A percentile compares a stretch with the other conserved stretches of the same genome.
Evolutionary conservation across 1,140 invertebrate species (phyloP).

Genomic region (Hyles vespertilio): DNA sequence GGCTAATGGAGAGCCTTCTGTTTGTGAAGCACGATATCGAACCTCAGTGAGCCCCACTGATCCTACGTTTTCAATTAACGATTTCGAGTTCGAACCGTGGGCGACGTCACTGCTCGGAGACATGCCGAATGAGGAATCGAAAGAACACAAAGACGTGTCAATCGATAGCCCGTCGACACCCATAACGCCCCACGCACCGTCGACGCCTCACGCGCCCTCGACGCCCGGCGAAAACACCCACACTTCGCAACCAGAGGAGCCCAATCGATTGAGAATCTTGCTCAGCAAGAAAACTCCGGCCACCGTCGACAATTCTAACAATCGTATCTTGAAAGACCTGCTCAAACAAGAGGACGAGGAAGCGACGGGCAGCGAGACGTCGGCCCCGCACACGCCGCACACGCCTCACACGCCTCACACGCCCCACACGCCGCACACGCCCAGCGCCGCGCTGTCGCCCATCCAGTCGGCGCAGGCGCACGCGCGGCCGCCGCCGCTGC

Average conservation of each 20-base stretch:
- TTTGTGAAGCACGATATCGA: constrained; percentile 42
- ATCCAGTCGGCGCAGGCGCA: constrained; percentile 50
- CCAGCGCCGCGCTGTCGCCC: constrained; percentile 73
- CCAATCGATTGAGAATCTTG: constrained; percentile 80
- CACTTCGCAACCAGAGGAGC: constrained; percentile 69
- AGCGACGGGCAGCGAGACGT: constrained; percentile 72
- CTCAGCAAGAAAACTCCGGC: constrained; percentile 77
- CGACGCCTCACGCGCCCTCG: constrained; percentile 37
- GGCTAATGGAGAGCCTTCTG: constrained; percentile 76
- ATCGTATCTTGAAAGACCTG: constrained; percentile 84
- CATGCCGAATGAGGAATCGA: constrained; percentile 46
- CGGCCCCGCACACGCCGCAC: constrained; percentile 58
- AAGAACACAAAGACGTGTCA: constrained; percentile 49
- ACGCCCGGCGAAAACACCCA: constrained; percentile 31
- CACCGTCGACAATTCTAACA: constrained; percentile 56
- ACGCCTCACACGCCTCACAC: constrained; percentile 61
- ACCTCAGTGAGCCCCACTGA: constrained; percentile 52
- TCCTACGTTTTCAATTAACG: constrained; percentile 55
- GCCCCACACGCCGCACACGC: constrained; percentile 71
- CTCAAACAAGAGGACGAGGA: constrained; percentile 90
- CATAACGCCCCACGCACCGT: constrained; percentile 68
- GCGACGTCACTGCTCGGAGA: constrained; percentile 46
- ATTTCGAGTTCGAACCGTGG: constrained; percentile 78
- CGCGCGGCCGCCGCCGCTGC: constrained; percentile 45
- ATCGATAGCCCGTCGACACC: constrained; percentile 66